Percentiles rank a stretch among this genome's conserved stretches.
Conservation (phyloP, 1,140 invertebrate species). For the Neelides sp. region DNA sequence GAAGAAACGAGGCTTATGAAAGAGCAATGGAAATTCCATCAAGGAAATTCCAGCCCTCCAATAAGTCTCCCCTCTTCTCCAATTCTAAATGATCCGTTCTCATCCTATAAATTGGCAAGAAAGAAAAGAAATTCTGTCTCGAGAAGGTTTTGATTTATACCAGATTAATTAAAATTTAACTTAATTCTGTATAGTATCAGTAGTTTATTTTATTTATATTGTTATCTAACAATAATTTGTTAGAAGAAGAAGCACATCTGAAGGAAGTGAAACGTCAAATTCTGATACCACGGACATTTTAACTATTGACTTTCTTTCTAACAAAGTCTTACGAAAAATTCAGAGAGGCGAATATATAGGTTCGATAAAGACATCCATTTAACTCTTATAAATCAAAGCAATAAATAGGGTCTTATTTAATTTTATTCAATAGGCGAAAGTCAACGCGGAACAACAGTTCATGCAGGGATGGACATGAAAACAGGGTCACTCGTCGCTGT, state of each 20-base stretch:
- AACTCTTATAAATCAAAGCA: too few relatives aligned
- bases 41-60: too few relatives aligned
- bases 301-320: slow-evolving; percentile 37
- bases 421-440: slow-evolving; percentile 43
- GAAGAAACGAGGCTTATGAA: slow-evolving; percentile 42
- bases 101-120: not conserved
- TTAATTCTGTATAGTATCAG: slow-evolving; percentile 34
- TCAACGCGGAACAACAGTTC: slow-evolving; percentile 51
- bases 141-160: slow-evolving; percentile 16
- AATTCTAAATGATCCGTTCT: slow-evolving; percentile 4
- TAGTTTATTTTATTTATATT: slow-evolving; percentile 27
- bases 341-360: slow-evolving; percentile 5
- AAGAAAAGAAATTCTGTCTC: slow-evolving; percentile 3
- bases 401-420: too few relatives aligned
- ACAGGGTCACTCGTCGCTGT: slow-evolving; percentile 54
- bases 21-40: slow-evolving; percentile 27
- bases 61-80: slow-evolving; percentile 4
- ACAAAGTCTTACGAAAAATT: not conserved
- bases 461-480: slow-evolving; percentile 50
- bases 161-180: slow-evolving; percentile 31
- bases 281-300: slow-evolving; percentile 47
- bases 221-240: too few relatives aligned
- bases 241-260: slow-evolving; percentile 32
- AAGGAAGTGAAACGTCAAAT: slow-evolving; percentile 36
- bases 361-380: too few relatives aligned